Evolutionary conservation across 2,888 invertebrate genomes (phyloP).

Genomic region (Dione vanillae): DNA sequence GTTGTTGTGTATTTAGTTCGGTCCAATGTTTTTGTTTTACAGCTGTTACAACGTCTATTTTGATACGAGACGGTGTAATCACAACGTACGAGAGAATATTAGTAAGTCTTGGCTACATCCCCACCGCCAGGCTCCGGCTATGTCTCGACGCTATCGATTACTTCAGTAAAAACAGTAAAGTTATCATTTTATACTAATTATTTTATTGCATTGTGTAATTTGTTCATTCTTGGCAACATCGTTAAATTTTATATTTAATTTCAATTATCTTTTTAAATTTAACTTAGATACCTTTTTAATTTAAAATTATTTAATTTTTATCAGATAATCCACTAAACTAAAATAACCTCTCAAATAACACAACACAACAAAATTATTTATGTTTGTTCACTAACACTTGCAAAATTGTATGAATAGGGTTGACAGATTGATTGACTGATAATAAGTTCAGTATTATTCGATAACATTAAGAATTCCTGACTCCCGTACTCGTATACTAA

Average conservation of each 20-base stretch:
- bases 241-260: background rate
- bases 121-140: slow-evolving; percentile 85
- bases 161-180: slow-evolving; percentile 87
- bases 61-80: slow-evolving; percentile 85
- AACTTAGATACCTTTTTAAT: too few species aligned
- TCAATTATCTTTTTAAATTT: background rate
- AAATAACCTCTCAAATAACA: too few species aligned
- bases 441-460: background rate
- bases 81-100: slow-evolving; percentile 85
- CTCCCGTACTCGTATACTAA: background rate
- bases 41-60: slow-evolving; percentile 76
- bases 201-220: background rate
- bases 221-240: background rate
- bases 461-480: background rate
- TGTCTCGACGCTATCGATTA: slow-evolving; percentile 87
- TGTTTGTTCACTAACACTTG: background rate
- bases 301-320: too few species aligned
- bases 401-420: slow-evolving; percentile 6
- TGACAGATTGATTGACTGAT: background rate
- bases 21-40: slow-evolving; percentile 50
- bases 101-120: slow-evolving; percentile 84
- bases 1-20: slow-evolving; percentile 1
- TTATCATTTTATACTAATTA: slow-evolving; percentile 42
- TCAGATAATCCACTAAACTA: too few species aligned
- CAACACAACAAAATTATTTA: too few species aligned